These are phyloP conservation scores for Artemia franciscana DNA, from an alignment of 1,140 invertebrate species.

Conservation along the genomic window DNA sequence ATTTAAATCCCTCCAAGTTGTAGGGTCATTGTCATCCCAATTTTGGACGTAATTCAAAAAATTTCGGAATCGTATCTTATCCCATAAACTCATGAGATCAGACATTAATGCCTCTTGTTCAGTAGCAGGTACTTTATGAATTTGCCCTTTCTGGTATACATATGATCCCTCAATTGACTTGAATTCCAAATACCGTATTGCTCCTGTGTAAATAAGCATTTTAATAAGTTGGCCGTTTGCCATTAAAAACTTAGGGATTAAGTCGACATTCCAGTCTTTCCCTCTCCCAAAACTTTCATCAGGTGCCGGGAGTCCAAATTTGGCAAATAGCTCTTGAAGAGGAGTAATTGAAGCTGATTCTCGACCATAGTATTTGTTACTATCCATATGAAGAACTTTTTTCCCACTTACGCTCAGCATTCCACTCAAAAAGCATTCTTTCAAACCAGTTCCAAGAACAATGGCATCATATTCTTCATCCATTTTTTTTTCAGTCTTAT, in stretches of 20 bases:
- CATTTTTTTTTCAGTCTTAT: too few relatives aligned
- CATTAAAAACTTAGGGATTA: too few relatives aligned
- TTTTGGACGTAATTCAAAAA: constrained; percentile 89
- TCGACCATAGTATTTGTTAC: constrained; percentile 98
- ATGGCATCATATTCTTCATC: constrained; percentile 99
- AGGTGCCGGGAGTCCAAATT: constrained; percentile 55
- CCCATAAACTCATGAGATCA: constrained; percentile 93
- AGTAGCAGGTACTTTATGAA: constrained; percentile 94
- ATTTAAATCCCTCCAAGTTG: constrained; percentile 85
- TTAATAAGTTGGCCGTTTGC: constrained; percentile 93
- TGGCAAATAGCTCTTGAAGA: constrained; percentile 77
- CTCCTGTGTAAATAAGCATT: constrained; percentile 90
- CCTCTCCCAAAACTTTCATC: constrained; percentile 69
- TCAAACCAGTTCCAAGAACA: constrained; percentile 74
- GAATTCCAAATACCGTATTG: constrained; percentile 96
- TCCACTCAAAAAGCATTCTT: constrained; percentile 95
- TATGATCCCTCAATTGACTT: too few relatives aligned
- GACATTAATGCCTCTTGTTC: constrained; percentile 91
- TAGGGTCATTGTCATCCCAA: constrained; percentile 67
- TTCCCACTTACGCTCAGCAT: constrained; percentile 97
- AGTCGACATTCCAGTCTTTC: too few relatives aligned
- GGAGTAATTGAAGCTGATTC: constrained; percentile 98
- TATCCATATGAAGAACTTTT: constrained; percentile 96
- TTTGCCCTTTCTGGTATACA: constrained; percentile 97
- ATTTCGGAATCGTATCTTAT: constrained; percentile 89